Base-by-base conservation (phyloP, 2,113 vertebrate genomes). In the Cephalopterus ornatus region DNA sequence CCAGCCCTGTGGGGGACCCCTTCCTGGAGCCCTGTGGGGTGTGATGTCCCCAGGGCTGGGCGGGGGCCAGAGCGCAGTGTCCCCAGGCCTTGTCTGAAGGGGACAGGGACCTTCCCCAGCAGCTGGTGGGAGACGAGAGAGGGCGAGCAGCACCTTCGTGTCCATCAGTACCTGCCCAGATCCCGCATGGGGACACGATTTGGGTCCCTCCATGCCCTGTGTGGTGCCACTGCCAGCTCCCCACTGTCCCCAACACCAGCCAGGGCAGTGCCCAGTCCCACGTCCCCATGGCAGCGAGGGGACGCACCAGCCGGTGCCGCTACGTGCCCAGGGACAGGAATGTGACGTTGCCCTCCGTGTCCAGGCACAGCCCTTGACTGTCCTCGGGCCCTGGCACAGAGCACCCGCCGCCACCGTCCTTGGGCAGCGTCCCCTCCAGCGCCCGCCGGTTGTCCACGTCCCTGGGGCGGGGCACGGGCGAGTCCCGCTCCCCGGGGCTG, bases 311-410 rank as follows among this genome's bases (percentile, higher is more conserved):
- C n/a, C 2, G 0, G 5, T 15, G 73, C 19, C 0, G 3, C 89
- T 97, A 98, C 65, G 96, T 97, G 80, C 93, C 96, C 58, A 96
- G 81, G 63, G 97, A 79, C 77, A 95, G 49, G 68, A 96, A 95
- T n/a, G 93, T 92, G 76, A 95, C 56, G 0, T 94, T 97, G 50
- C 92, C 97, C 93, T 98, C 96, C 0, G 32, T 56, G 89, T 97
- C 97, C 80, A 94, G 33, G 49, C 90, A 93, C 63, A 93, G 82
- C 65, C 95, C 82, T 21, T 55, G 63, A 79, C 53, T 92, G 50
- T 46, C 87, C 44, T 83, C 49, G 0, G 76, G 46, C 18, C 53
- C 84, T 0, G 18, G 56, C 30, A 17, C 46, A 0, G 74, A 44
- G 62, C 32, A 4, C 2, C 66, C 83, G 1, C 87, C 20, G 3